phyloP scores from a whole-genome alignment of 2,113 vertebrate species.

The Myiopsitta monachus region DNA sequence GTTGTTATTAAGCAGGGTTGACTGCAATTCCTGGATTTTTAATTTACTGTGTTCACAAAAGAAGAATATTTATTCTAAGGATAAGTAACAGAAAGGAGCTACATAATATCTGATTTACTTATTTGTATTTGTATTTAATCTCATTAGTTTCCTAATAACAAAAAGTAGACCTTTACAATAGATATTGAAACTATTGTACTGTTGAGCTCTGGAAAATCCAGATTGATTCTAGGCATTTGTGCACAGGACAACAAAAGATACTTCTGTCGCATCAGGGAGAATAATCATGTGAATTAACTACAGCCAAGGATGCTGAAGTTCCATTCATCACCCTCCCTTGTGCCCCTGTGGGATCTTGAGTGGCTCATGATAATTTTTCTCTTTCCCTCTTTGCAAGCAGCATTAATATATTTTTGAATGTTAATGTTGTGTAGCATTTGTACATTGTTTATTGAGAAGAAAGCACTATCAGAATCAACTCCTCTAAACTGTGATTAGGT shows the following conservation, averaged over 20 bases:
- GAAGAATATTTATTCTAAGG: neutral
- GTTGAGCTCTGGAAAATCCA: neutral
- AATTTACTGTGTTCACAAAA: neutral
- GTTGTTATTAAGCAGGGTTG: neutral
- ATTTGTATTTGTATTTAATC: neutral
- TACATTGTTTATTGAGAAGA: neutral
- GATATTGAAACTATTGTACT: neutral
- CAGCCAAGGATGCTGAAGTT: neutral
- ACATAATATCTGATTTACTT: neutral
- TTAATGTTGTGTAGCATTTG: neutral
- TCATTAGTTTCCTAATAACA: neutral
- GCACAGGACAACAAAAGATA: neutral
- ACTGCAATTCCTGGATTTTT: neutral
- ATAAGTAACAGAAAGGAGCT: neutral
- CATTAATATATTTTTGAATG: neutral
- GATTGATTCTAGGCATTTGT: neutral
- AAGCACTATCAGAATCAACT: neutral
- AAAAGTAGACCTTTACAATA: neutral
- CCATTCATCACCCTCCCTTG: neutral
- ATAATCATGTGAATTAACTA: neutral
- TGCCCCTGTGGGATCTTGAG: neutral
- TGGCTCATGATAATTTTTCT: neutral
- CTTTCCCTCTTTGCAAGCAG: neutral
- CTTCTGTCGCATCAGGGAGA: neutral
- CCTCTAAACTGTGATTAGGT: neutral